These are phyloP conservation scores for Carollia perspicillata DNA, from an alignment of 2,113 vertebrate species.

Conservation along the genomic window DNA sequence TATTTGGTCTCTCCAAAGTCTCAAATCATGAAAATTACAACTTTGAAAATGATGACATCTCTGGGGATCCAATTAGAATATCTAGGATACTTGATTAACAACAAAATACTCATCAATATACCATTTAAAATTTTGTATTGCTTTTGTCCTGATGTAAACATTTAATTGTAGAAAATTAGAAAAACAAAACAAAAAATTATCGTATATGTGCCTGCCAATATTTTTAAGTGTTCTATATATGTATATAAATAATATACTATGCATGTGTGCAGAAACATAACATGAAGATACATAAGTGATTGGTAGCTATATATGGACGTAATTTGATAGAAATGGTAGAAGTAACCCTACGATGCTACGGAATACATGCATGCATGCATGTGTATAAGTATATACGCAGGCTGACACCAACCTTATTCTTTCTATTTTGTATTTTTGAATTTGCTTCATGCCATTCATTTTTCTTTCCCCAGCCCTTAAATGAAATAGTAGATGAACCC, in stretches of 20 bases:
- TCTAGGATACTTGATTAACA: not conserved
- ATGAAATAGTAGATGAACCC: not conserved
- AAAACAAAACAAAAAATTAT: not conserved
- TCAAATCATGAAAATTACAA: conserved; percentile 23
- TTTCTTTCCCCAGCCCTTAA: not conserved
- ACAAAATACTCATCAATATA: not conserved
- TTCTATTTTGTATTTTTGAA: not conserved
- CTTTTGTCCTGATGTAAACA: not conserved
- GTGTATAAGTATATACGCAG: not conserved
- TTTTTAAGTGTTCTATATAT: not conserved
- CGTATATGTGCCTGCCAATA: not conserved
- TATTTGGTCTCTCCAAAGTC: not conserved
- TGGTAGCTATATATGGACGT: not conserved
- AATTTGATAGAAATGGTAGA: not conserved
- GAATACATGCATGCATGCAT: not conserved
- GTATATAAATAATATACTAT: not conserved
- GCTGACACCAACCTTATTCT: not conserved
- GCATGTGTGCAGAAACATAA: not conserved
- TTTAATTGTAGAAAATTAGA: conserved; percentile 4
- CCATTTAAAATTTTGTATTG: not conserved
- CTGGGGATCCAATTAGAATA: not conserved
- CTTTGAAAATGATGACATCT: not conserved
- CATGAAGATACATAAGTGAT: not conserved
- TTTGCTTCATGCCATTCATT: not conserved
- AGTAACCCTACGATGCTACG: not conserved